Evolutionary conservation across 37 sponge, comb jelly and placozoan species (phyloP).

Genomic region (Cliona cf. orientalis): DNA sequence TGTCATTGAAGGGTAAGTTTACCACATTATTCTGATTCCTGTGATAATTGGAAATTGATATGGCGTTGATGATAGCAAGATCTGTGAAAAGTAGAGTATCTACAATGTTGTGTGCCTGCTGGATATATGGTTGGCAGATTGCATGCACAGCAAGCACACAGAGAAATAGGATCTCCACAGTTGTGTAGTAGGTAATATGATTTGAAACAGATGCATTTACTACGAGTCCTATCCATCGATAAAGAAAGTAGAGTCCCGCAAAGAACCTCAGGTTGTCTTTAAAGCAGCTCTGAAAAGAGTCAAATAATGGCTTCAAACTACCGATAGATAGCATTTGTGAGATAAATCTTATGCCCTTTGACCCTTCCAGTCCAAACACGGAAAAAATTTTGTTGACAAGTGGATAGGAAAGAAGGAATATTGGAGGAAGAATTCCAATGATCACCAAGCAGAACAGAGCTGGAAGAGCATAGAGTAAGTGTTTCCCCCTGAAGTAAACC

Average conservation of each 20-base stretch:
- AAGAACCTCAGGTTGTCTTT: constrained; percentile 47
- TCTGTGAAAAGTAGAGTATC: constrained; percentile 41
- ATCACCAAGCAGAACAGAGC: constrained; percentile 31
- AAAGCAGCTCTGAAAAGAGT: constrained; percentile 42
- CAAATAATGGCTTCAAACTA: constrained; percentile 48
- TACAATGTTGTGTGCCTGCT: constrained; percentile 34
- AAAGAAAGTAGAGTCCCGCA: constrained; percentile 57
- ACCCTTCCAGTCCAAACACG: not conserved
- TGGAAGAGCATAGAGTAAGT: constrained; percentile 56
- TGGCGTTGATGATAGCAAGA: constrained; percentile 25
- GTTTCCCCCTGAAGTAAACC: constrained; percentile 19
- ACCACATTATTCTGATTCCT: no score
- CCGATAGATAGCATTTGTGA: not conserved
- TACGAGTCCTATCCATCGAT: constrained; percentile 1
- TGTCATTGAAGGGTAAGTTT: not conserved
- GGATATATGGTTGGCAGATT: constrained; percentile 38
- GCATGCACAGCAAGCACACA: constrained; percentile 18
- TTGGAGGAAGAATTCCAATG: constrained; percentile 7
- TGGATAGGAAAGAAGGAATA: constrained; percentile 26
- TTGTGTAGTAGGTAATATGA: not conserved
- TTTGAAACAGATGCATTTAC: not conserved
- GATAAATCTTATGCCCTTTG: not conserved
- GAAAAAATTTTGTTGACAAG: constrained; percentile 7
- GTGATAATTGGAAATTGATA: constrained; percentile 15
- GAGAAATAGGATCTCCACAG: not conserved